Base-by-base conservation (phyloP, 2,888 invertebrate genomes). In the Drosophila rellima region DNA sequence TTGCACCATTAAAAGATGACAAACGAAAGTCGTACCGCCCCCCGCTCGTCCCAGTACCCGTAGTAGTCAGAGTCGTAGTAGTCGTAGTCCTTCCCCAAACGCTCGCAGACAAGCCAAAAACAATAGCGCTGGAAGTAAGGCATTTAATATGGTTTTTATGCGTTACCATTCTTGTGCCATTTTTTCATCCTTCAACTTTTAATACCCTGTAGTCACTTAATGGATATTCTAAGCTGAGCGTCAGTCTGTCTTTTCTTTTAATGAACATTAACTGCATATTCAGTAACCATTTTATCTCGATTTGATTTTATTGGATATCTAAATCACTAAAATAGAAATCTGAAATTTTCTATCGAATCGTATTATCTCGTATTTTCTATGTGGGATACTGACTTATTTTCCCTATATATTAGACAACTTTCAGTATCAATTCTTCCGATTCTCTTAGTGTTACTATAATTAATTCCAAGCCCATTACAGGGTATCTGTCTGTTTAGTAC, bases 1-100 rank as follows among this genome's bases (percentile, higher is more conserved):
- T 86, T 86, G 85, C 82, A 83, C 88, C 86, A 86, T 86, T 86
- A 86, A 88, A 88, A 72, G 87, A 84, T 88, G 85, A 76, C 86
- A 83, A 86, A 88, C 83, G 81, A 73, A 80, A 85, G 47, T 69
- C 62, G 48, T 39, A 54, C 55, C 59, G 45, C 47, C 23, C 0
- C 55, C 33, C 13, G 10, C 44, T 13, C 42, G 6, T 15, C 15
- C 23, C 11, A 23, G 5, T 15, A 23, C 15, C 42, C 20, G 51
- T 42, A 40, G 40, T 33, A 50, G 37, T 51, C 52, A 47, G 45
- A 23, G 31, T 23, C 17, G 23, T 13, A 7, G 26, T 26, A 7
- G 26, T 26, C 26, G 26, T 7, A 47, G 50, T 52, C 33, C 52
- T 48, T 23, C 61, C 52, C 44, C 52, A 74, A 45, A 74, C 62